Evolutionary conservation across 2,888 invertebrate species (phyloP).

Genomic region (Brachylomia viminalis): DNA sequence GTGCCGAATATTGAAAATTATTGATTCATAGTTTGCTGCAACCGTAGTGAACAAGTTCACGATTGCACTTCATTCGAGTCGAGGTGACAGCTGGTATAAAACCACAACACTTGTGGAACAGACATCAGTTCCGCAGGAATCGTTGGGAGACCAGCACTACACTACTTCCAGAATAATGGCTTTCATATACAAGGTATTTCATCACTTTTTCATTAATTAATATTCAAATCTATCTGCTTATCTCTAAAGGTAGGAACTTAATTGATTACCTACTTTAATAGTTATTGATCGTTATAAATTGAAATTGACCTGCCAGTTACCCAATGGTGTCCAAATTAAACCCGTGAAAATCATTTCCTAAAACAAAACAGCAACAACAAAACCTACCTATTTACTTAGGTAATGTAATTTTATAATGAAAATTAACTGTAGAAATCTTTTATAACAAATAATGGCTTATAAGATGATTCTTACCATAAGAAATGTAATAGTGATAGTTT

Average conservation of each 20-base stretch:
- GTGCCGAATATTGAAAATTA: constrained; percentile 86
- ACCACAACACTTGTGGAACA: constrained; percentile 77
- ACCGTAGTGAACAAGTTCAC: constrained; percentile 80
- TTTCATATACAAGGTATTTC: constrained; percentile 83
- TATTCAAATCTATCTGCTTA: neutral
- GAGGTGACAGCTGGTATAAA: constrained; percentile 84
- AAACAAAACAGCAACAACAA: neutral
- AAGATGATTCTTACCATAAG: neutral
- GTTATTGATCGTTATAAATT: neutral
- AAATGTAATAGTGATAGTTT: neutral
- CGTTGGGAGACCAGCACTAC: constrained; percentile 71
- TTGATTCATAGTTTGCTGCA: constrained; percentile 89
- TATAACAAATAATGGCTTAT: neutral
- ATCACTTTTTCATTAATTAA: neutral
- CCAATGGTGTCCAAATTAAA: neutral
- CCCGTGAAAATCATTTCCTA: neutral
- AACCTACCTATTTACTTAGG: neutral
- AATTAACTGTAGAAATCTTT: neutral
- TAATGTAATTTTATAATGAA: neutral
- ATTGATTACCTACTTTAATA: neutral
- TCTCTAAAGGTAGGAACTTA: neutral
- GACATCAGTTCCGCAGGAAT: constrained; percentile 82
- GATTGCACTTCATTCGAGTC: constrained; percentile 84
- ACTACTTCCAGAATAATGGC: constrained; percentile 78
- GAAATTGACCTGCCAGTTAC: neutral